Base-by-base conservation (phyloP, 2,888 invertebrate species). In the Chloroclysta siterata region DNA sequence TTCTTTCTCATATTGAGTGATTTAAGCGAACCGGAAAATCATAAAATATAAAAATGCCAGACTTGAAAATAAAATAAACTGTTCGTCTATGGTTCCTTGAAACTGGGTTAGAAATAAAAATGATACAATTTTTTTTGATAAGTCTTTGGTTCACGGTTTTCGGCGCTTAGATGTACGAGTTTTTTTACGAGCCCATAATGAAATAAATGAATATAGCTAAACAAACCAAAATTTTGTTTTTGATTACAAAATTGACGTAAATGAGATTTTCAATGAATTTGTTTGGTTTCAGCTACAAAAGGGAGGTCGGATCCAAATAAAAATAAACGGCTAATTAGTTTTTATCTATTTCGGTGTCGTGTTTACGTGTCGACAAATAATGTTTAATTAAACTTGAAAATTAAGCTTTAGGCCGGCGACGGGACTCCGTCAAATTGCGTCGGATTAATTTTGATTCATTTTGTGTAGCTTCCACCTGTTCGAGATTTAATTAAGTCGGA, bases 391-490 rank as follows among this genome's bases (percentile, higher is more conserved):
- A 86, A 87, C 71, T 79, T 74, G 79, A 83, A 77, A 83, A 83
- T 81, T 74, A 79, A 81, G 78, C 82, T 72, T 69, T 78, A 81
- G 83, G 78, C 81, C 79, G 77, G 76, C 78, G 80, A 82, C 83
- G 76, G 69, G 80, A 76, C 74, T 74, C 80, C 80, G 83, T 87
- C 88, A 88, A 88, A 88, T 86, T 84, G 85, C 83, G 73, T 75
- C 73, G 83, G 85, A 89, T 90, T 90, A 89, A 91, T 89, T 91
- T 90, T 87, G 88, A 89, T 88, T 89, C 84, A 88, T 87, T 88
- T 83, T 81, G 84, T 82, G 82, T 82, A 78, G 80, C 84, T 82
- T 77, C 87, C 86, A 89, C 89, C 89, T 90, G 89, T 85, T 89
- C 82, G 78, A 82, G 87, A 90, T 89, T 89, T 90, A 90, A 91